These are phyloP conservation scores for Psettodes erumei DNA, from an alignment of 2,113 vertebrate species.

Conservation along the genomic window DNA sequence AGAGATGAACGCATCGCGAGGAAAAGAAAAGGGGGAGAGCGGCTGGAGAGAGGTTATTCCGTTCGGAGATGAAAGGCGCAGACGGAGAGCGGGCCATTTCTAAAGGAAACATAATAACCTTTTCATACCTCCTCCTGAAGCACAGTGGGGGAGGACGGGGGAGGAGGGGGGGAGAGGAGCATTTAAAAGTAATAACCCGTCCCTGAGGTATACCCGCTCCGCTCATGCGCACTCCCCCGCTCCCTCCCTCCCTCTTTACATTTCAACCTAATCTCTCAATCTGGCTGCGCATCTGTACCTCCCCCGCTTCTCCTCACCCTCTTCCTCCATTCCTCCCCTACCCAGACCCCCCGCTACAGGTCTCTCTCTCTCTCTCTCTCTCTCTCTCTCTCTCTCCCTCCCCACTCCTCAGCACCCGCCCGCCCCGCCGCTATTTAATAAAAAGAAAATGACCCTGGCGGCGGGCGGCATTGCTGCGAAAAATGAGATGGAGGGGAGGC, in stretches of 20 bases:
- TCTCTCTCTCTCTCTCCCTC: slow-evolving; percentile 5
- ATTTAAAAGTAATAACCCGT: slow-evolving; percentile 81
- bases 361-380: slow-evolving; percentile 2
- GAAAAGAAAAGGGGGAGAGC: slow-evolving; percentile 45
- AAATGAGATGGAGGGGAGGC: slow-evolving; percentile 21
- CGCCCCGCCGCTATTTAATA: slow-evolving; percentile 38
- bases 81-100: slow-evolving; percentile 72
- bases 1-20: slow-evolving; percentile 52
- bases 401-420: neutral
- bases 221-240: slow-evolving; percentile 11
- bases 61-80: slow-evolving; percentile 78
- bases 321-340: slow-evolving; percentile 5
- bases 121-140: slow-evolving; percentile 76
- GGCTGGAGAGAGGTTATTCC: slow-evolving; percentile 71
- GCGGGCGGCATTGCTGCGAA: slow-evolving; percentile 1
- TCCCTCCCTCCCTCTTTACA: slow-evolving; percentile 51
- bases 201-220: slow-evolving; percentile 63
- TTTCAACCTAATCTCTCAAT: slow-evolving; percentile 69
- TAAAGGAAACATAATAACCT: slow-evolving; percentile 83
- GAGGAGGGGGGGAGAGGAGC: slow-evolving; percentile 43
- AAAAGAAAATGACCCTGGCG: slow-evolving; percentile 45
- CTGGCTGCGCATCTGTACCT: slow-evolving; percentile 14
- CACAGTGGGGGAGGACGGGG: slow-evolving; percentile 43
- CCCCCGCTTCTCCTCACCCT: neutral
- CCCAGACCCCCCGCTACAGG: slow-evolving; percentile 20